phyloP scores from a whole-genome alignment of 2,797 vertebrate species.

The Tragelaphus oryx region DNA sequence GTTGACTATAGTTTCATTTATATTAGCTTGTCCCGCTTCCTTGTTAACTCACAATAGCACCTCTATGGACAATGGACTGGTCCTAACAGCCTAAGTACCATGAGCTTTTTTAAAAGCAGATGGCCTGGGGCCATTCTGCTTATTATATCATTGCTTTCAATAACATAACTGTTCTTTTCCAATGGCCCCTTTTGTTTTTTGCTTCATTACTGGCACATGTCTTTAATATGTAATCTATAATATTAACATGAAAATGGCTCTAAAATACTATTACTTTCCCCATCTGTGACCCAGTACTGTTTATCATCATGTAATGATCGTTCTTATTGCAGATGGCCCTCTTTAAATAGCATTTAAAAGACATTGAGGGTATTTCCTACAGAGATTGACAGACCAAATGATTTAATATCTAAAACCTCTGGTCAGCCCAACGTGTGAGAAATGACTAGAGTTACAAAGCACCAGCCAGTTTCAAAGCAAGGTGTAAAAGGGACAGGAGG shows the following conservation, averaged over 20 bases:
- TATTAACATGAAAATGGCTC: constrained; percentile 70
- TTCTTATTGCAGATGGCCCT: constrained; percentile 71
- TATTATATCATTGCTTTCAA: constrained; percentile 72
- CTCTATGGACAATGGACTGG: constrained; percentile 4
- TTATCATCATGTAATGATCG: constrained; percentile 66
- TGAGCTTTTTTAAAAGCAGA: constrained; percentile 54
- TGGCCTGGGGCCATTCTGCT: constrained; percentile 55
- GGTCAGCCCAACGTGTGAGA: neutral
- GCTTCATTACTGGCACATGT: constrained; percentile 66
- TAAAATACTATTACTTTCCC: constrained; percentile 73
- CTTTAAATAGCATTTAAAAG: constrained; percentile 70
- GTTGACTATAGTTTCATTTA: neutral
- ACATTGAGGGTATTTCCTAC: constrained; percentile 59
- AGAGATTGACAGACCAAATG: constrained; percentile 40
- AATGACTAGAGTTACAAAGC: constrained; percentile 15
- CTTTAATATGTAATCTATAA: constrained; percentile 74
- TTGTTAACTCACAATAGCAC: constrained; percentile 30
- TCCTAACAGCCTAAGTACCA: constrained; percentile 47
- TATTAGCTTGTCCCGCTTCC: constrained; percentile 12
- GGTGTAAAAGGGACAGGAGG: neutral
- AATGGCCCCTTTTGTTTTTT: constrained; percentile 63
- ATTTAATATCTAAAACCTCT: constrained; percentile 8
- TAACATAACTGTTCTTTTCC: constrained; percentile 48
- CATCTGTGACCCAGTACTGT: constrained; percentile 66
- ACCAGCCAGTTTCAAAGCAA: neutral